phyloP scores from a whole-genome alignment of 2,113 vertebrate species.

The Zapus hudsonius region DNA sequence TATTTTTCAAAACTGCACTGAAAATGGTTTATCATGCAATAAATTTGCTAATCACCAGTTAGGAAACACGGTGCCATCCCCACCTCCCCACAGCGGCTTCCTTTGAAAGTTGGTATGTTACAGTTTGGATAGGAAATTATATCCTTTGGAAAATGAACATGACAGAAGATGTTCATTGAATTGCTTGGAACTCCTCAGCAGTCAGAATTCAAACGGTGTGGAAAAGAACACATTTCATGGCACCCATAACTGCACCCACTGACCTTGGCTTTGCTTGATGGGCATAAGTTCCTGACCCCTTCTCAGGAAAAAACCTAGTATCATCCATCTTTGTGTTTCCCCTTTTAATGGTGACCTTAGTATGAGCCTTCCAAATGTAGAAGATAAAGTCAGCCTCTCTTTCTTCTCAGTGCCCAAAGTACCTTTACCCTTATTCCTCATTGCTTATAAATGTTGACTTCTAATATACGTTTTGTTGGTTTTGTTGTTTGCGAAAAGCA shows the following conservation, averaged over 20 bases:
- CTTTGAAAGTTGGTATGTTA: conserved; percentile 80
- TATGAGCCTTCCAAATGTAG: background rate
- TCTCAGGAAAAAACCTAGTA: background rate
- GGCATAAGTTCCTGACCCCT: background rate
- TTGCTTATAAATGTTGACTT: background rate
- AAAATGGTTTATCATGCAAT: conserved; percentile 84
- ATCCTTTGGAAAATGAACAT: conserved; percentile 82
- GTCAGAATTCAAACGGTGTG: conserved; percentile 66
- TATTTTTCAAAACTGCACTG: conserved; percentile 75
- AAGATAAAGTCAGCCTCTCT: background rate
- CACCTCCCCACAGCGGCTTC: conserved; percentile 76
- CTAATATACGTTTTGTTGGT: background rate
- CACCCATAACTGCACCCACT: background rate
- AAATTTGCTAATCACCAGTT: conserved; percentile 85
- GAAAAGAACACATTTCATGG: conserved; percentile 46
- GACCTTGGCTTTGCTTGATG: conserved; percentile 56
- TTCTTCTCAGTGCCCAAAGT: background rate
- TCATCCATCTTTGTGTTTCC: background rate
- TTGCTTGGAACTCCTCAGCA: conserved; percentile 74
- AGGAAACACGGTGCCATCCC: conserved; percentile 73
- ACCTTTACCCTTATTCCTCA: background rate
- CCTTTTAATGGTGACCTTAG: background rate
- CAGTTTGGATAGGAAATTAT: conserved; percentile 80
- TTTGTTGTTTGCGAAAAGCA: background rate
- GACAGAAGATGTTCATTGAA: conserved; percentile 73